Evolutionary conservation across 2,797 vertebrate species (phyloP), one percentile per base, ranked within the genome.

Genomic region (Tapirus indicus): DNA sequence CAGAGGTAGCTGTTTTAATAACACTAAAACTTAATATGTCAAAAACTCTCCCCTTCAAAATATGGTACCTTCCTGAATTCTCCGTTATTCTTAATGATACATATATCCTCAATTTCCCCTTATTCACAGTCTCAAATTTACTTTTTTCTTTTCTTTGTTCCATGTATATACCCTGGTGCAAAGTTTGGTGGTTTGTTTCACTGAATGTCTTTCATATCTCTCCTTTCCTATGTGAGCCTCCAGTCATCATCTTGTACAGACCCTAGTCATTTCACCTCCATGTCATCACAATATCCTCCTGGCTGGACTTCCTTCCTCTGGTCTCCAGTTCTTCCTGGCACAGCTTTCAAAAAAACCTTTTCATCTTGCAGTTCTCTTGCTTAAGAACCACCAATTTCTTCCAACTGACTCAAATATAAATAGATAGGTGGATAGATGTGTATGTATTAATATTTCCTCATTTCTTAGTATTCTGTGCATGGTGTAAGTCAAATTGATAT

Each of bases 361-460:
- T 64, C 29, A 90, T 64, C 21, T 21, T 56, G 27, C 58, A 41
- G 91, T 96, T 91, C 41, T 78, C 78, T 93, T 92, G 20, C 74
- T 92, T 95, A 95, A 86, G 29, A 95, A 91, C 56, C 29, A 47
- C 29, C 21, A 77, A 78, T 97, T 82, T 44, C n/a, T 84, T 90
- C 54, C 14, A 74, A 85, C 16, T 88, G 52, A 54, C 27, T 93
- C 64, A 94, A 88, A 80, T 80, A 68, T 80, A 88, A 32, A 66
- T 25, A 96, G 54, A 54, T 68, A 82, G 29, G 25, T 64, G 68
- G 47, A 84, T 41, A 44, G 2, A 52, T 77, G 4, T 20, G 6
- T 83, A 29, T 86, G 4, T 88, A 56, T 84, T 95, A 94, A 25
- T 79, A 94, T 78, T 82, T 72, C 20, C 8, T 60, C 16, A 91